Base-by-base conservation (phyloP, 2,113 vertebrate genomes). In the Melanotaenia duboulayi region DNA sequence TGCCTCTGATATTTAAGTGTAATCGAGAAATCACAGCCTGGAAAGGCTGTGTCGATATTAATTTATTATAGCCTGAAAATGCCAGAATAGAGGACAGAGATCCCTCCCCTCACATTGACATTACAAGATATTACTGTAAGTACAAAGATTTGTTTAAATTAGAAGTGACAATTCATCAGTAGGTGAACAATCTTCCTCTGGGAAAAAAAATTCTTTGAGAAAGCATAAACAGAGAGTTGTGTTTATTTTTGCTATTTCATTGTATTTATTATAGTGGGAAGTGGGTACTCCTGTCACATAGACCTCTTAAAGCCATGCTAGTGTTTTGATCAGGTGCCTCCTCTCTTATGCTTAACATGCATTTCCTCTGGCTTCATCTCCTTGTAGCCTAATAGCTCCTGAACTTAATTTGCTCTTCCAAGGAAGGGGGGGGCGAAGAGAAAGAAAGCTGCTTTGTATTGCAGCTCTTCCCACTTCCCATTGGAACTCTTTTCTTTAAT, bases 401-500 rank as follows among this genome's bases (percentile, higher is more conserved):
- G 35, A 82, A 76, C 72, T 83, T 71, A 64, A 87, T 87, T 75
- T 77, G 52, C 75, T 80, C 37, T 54, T 80, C 62, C 19, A 44
- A 65, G 60, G 10, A 25, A 51, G 11, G 22, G 62, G 24, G 48
- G 65, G 83, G 66, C 48, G 16, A 52, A 68, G 82, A 35, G 65
- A 62, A 68, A 67, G 83, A 71, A 51, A 50, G 74, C 87, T 76
- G 71, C 71, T 63, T 82, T 81, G 48, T 74, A 49, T 71, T 82
- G 44, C 48, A 62, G 71, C 81, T 62, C 75, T 69, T 84, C 83
- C 84, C 72, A 71, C 79, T 83, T 86, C 69, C 81, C 28, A 77
- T 54, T 88, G 81, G 74, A 82, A 74, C 71, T 20, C 55, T 61
- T 48, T 3, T 24, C 62, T 84, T 86, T 88, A 91, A 92, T 86